Evolutionary conservation across 1,140 invertebrate species (phyloP).

Genomic region (Saccostrea echinata): DNA sequence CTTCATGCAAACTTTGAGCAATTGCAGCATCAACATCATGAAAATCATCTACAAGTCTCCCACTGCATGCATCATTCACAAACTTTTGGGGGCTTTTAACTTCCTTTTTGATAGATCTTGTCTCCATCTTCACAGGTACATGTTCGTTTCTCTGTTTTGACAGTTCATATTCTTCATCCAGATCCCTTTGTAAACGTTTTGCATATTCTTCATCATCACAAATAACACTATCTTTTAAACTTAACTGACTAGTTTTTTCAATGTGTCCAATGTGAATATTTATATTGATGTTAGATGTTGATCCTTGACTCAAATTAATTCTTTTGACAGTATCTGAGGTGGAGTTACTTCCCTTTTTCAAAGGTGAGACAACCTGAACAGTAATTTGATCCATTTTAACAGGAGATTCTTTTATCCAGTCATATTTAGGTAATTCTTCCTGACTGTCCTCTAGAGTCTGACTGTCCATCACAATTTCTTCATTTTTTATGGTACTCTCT

Average conservation of each 20-base stretch:
- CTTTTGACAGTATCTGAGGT: conserved; percentile 5
- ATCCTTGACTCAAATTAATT: background rate
- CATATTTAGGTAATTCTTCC: background rate
- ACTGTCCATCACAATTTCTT: conserved; percentile 21
- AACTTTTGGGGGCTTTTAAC: background rate
- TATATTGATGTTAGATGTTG: conserved; percentile 13
- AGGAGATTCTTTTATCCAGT: background rate
- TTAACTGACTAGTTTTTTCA: conserved; percentile 9
- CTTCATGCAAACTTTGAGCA: conserved; percentile 8
- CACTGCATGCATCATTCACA: background rate
- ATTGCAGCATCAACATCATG: background rate
- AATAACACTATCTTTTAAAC: background rate
- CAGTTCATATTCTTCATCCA: conserved; percentile 27
- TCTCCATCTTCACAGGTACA: background rate
- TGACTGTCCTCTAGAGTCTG: background rate
- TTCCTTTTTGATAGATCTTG: conserved; percentile 24
- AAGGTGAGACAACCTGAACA: background rate
- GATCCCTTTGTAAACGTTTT: conserved; percentile 33
- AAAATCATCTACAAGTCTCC: background rate
- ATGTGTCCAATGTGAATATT: conserved; percentile 1
- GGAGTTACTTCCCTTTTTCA: background rate
- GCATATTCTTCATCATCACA: conserved; percentile 48
- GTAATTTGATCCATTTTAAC: background rate
- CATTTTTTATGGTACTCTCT: background rate
- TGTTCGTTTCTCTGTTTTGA: conserved; percentile 34